A percentile compares a stretch with the other conserved stretches of the same genome.
Evolutionary conservation across 2,888 invertebrate species (phyloP).

Genomic region (Herminia tarsipennalis): DNA sequence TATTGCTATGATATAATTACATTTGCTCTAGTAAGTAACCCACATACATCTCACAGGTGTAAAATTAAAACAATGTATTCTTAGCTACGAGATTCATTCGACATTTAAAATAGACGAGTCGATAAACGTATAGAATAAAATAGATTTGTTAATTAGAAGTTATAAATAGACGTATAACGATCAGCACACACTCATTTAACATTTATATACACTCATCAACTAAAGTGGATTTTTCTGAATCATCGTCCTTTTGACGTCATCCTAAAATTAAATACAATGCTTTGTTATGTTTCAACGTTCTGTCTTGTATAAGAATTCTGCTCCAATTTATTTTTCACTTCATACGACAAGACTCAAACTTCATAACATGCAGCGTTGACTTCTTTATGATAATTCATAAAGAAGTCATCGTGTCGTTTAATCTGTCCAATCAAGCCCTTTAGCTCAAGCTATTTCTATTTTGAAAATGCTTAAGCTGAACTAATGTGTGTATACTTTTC

Average conservation of each 20-base stretch:
- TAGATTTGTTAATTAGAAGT: not conserved
- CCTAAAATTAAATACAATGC: no score
- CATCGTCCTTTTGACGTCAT: slow-evolving; percentile 15
- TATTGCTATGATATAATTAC: slow-evolving; percentile 24
- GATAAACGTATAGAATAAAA: slow-evolving; percentile 1
- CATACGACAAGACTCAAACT: no score
- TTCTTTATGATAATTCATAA: no score
- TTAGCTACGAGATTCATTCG: slow-evolving; percentile 36
- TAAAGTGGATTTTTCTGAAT: slow-evolving; percentile 20
- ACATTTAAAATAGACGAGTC: slow-evolving; percentile 25
- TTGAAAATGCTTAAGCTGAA: not conserved
- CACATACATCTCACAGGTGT: slow-evolving; percentile 35
- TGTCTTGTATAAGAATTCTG: no score
- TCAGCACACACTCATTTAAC: not conserved
- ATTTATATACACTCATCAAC: slow-evolving; percentile 1
- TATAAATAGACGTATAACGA: not conserved
- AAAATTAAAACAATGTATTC: slow-evolving; percentile 42
- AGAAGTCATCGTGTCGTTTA: slow-evolving; percentile 11
- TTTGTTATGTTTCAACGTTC: no score
- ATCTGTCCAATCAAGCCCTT: not conserved
- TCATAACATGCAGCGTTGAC: no score
- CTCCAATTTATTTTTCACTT: slow-evolving; percentile 19
- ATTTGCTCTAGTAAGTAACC: slow-evolving; percentile 18
- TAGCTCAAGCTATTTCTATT: not conserved
- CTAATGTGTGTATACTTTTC: slow-evolving; percentile 45